Evolutionary conservation across 1,140 invertebrate species (phyloP), one percentile per base, ranked within the genome.

Genomic region (Epicauta chinensis): DNA sequence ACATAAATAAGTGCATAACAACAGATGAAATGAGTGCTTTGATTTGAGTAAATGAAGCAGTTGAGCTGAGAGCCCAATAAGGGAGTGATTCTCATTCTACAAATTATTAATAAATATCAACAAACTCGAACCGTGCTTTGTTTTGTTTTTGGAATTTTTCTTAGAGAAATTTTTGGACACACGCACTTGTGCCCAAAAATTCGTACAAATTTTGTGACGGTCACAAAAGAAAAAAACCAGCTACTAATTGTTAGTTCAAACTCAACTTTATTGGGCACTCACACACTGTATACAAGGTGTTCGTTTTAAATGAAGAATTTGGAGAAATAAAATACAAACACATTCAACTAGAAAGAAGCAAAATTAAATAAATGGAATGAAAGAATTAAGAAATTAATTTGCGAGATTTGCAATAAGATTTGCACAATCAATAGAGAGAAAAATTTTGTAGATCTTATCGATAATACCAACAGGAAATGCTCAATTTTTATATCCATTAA

Each of bases 181-280:
- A 29, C 12, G 10, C 12, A 13, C 2, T 15, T 41, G 51, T 52
- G 58, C 48, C 55, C 55, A 57, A 56, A 60, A 58, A 45, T 44
- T 47, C 36, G 31, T 37, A n/a, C n/a, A n/a, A 37, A 43, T 29
- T 40, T 53, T 39, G 38, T 34, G 32, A 34, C 10, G 10, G 10
- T 12, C 32, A 34, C 34, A 17, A 31, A 36, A 31, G 10, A n/a
- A 11, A 45, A 31, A 23, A 23, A 23, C 29, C 37, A 46, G 50
- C 58, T 56, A 68, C 65, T 67, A 64, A 67, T 58, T 51, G 50
- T 66, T 64, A 66, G 65, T 74, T 73, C 68, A 73, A n/a, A 76
- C 72, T 72, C 70, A 73, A 69, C 74, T 69, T 77, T 77, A 77
- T 77, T 77, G 76, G 76, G 75, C 75, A 76, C 73, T 75, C 68